A percentile compares a stretch with the other conserved stretches of the same genome.
Conservation (phyloP, 2,888 invertebrate species). For the Dioctria linearis region DNA sequence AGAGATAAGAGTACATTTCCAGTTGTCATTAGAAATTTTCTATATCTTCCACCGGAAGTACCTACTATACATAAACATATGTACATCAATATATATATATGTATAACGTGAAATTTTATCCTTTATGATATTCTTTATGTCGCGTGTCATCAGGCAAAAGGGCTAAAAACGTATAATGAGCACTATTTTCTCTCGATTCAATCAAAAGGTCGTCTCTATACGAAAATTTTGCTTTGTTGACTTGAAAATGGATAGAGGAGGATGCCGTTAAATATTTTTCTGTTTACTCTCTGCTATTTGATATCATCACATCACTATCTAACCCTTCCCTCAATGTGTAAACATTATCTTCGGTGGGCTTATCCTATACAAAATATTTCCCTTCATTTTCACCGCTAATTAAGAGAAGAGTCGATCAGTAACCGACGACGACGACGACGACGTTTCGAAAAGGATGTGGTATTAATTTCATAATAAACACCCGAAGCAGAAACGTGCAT, state of each 20-base stretch:
- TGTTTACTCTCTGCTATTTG: constrained; percentile 31
- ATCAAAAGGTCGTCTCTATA: not conserved
- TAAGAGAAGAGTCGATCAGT: constrained; percentile 18
- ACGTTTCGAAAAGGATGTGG: not conserved
- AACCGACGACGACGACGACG: no score
- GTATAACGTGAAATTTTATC: constrained; percentile 27
- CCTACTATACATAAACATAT: not conserved
- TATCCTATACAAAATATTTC: constrained; percentile 2
- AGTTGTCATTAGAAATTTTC: no score
- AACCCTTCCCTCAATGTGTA: constrained; percentile 19
- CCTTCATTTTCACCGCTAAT: constrained; percentile 38
- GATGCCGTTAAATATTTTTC: constrained; percentile 4
- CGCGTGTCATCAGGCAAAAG: constrained; percentile 13
- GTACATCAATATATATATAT: no score
- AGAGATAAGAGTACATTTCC: no score
- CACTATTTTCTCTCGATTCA: constrained; percentile 14
- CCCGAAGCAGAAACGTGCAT: constrained; percentile 15
- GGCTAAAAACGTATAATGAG: constrained; percentile 9
- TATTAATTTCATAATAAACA: constrained; percentile 17
- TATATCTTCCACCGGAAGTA: no score
- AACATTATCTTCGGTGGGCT: not conserved
- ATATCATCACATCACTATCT: constrained; percentile 4
- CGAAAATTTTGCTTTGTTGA: constrained; percentile 4
- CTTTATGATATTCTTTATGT: not conserved
- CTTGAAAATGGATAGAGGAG: not conserved